phyloP scores from a whole-genome alignment of 2,113 vertebrate genomes.

The Corvus cornix region DNA sequence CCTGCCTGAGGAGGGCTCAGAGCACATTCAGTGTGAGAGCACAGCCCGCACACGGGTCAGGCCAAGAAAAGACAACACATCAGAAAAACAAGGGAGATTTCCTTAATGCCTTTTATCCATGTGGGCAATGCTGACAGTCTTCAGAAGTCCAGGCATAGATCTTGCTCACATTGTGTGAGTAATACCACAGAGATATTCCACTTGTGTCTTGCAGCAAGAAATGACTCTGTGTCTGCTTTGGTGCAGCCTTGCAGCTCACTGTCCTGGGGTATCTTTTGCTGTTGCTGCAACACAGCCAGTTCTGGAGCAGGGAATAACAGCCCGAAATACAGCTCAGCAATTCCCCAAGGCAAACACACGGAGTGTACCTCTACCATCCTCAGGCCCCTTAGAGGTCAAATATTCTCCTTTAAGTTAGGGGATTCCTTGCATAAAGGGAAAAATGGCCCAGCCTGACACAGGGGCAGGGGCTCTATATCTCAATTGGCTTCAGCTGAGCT shows the following conservation, averaged over 20 bases:
- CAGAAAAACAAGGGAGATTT: not conserved
- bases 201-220: not conserved
- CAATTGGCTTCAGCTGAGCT: not conserved
- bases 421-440: not conserved
- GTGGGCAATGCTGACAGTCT: not conserved
- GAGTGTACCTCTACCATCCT: not conserved
- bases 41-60: not conserved
- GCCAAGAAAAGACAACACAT: not conserved
- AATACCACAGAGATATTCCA: not conserved
- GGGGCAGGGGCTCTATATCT: fast-evolving
- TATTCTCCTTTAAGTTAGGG: not conserved
- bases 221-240: fast-evolving
- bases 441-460: not conserved
- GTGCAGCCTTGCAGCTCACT: not conserved
- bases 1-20: not conserved
- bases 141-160: not conserved
- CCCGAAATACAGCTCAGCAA: not conserved
- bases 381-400: not conserved
- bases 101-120: not conserved
- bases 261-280: fast-evolving
- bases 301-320: not conserved
- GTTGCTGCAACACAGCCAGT: not conserved
- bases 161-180: not conserved
- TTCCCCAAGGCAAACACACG: not conserved
- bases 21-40: not conserved